phyloP scores from a whole-genome alignment of 2,888 invertebrate genomes.

The Nasonovia ribisnigri region DNA sequence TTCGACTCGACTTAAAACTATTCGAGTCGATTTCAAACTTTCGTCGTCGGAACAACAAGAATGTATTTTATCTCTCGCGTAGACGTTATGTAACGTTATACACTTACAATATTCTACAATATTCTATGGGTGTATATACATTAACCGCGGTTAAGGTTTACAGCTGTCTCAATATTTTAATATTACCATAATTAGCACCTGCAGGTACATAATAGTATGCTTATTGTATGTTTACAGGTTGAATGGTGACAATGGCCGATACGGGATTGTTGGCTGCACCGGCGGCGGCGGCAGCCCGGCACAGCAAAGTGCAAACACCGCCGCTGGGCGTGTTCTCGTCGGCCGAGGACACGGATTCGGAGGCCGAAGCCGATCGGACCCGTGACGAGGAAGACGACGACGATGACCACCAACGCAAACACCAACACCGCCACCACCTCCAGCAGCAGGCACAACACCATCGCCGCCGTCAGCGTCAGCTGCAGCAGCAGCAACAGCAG shows the following conservation, averaged over 20 bases:
- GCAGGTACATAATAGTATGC: not conserved
- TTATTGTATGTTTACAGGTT: constrained; percentile 14
- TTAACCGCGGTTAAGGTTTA: not conserved
- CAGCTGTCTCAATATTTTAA: not conserved
- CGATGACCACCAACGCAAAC: not conserved
- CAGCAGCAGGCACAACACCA: not conserved
- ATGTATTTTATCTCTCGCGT: no score
- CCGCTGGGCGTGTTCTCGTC: constrained; percentile 75
- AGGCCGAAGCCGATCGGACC: constrained; percentile 70
- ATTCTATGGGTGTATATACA: not conserved
- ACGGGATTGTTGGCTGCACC: constrained; percentile 65
- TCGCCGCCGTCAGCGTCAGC: not conserved
- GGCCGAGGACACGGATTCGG: constrained; percentile 75
- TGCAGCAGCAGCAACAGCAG: constrained; percentile 33
- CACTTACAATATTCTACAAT: no score
- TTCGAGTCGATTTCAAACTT: not conserved
- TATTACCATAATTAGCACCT: not conserved
- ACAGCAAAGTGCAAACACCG: constrained; percentile 65
- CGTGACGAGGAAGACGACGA: constrained; percentile 47
- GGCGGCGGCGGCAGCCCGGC: constrained; percentile 60
- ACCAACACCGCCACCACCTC: not conserved
- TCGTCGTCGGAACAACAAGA: not conserved
- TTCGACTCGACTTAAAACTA: not conserved
- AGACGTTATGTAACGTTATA: no score
- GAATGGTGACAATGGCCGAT: constrained; percentile 65